Conservation (phyloP, 2,113 vertebrate species). For the Suricata suricatta region DNA sequence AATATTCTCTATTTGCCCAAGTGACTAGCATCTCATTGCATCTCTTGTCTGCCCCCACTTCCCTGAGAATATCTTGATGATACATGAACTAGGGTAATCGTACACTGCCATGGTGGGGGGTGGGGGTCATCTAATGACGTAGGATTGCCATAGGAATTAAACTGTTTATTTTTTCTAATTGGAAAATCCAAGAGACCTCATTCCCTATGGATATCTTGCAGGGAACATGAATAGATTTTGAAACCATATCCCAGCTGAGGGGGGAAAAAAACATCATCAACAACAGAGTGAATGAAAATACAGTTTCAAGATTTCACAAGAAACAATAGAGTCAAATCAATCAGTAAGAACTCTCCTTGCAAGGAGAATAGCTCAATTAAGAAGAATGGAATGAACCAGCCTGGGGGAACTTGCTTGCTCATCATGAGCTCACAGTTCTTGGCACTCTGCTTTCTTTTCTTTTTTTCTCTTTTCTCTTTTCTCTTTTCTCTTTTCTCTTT, state of each 20-base stretch:
- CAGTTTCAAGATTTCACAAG: slow-evolving; percentile 46
- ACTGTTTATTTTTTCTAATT: slow-evolving; percentile 63
- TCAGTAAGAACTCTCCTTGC: slow-evolving; percentile 44
- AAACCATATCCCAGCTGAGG: neutral
- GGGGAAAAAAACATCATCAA: neutral
- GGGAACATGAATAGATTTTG: slow-evolving; percentile 44
- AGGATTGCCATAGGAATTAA: slow-evolving; percentile 19
- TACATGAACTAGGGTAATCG: neutral
- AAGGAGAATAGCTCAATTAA: slow-evolving; percentile 75
- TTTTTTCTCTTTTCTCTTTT: too few species aligned
- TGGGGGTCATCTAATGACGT: neutral
- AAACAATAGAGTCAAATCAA: slow-evolving; percentile 57
- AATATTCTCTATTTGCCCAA: slow-evolving; percentile 5
- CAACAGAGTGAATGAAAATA: neutral
- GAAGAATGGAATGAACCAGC: neutral
- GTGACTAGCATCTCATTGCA: neutral
- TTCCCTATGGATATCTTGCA: slow-evolving; percentile 38
- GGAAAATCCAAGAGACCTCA: slow-evolving; percentile 62
- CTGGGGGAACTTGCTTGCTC: slow-evolving; percentile 34
- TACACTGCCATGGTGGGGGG: neutral
- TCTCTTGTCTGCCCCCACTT: neutral
- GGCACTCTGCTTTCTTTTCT: neutral
- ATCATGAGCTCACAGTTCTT: slow-evolving; percentile 53
- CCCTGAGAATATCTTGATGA: neutral
- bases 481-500: too few species aligned